Conservation (phyloP, 2,113 vertebrate genomes). For the Phoxinus phoxinus region DNA sequence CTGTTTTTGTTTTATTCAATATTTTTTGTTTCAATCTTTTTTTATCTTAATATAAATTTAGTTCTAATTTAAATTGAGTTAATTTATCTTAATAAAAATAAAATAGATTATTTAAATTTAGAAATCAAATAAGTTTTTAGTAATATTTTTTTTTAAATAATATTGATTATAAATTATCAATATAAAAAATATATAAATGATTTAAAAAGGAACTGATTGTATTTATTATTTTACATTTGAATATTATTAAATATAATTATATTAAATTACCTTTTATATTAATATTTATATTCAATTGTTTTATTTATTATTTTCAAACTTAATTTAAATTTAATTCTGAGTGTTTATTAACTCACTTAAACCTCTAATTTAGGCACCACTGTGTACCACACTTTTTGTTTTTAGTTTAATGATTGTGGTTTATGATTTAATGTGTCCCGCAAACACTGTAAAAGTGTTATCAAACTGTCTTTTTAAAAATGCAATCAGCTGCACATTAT, state of each 20-base stretch:
- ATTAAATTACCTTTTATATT: background rate
- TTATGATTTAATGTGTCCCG: background rate
- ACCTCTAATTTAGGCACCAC: background rate
- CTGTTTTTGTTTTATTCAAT: background rate
- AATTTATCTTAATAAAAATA: background rate
- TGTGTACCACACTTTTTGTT: background rate
- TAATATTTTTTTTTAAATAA: background rate
- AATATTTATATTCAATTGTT: background rate
- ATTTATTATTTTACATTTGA: background rate
- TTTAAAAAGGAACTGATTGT: too few species aligned
- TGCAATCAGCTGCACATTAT: background rate
- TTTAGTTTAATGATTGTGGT: background rate
- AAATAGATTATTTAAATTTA: background rate
- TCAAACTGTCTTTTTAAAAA: background rate
- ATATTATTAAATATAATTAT: too few species aligned
- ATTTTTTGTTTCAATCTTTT: background rate
- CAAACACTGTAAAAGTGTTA: background rate
- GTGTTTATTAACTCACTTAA: background rate
- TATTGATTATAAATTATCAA: too few species aligned
- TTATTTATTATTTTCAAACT: background rate
- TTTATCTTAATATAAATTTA: background rate
- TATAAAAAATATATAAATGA: too few species aligned
- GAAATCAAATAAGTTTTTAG: background rate
- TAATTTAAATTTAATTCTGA: background rate
- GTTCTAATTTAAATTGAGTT: background rate